phyloP scores from a whole-genome alignment of 2,888 invertebrate species.

The Oscheius sp. region DNA sequence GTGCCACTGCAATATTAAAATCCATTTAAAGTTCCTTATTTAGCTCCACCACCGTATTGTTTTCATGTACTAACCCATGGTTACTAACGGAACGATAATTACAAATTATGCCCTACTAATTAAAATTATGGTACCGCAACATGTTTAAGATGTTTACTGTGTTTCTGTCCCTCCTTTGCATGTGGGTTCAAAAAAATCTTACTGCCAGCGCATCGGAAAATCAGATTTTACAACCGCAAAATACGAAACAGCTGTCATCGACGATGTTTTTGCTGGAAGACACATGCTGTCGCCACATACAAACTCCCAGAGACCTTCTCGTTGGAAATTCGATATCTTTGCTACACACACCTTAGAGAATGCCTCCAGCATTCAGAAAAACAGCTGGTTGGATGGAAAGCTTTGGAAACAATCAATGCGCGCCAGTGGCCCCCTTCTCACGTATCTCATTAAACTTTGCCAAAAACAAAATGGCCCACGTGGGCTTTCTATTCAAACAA shows the following conservation, averaged over 20 bases:
- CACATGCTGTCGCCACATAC: slow-evolving; percentile 19
- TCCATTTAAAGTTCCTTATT: not conserved
- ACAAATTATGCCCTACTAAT: not conserved
- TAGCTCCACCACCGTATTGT: not conserved
- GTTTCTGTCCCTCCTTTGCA: not conserved
- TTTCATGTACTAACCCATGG: not conserved
- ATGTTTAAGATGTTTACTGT: not conserved
- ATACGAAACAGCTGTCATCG: slow-evolving; percentile 14
- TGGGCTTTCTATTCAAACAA: not conserved
- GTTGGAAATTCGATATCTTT: slow-evolving; percentile 1
- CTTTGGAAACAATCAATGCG: slow-evolving; percentile 31
- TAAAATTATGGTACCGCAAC: not conserved
- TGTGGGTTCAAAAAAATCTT: not conserved
- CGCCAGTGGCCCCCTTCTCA: slow-evolving; percentile 23
- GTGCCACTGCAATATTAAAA: slow-evolving; percentile 81
- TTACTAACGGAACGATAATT: not conserved
- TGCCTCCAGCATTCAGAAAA: slow-evolving; percentile 16
- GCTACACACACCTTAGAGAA: not conserved
- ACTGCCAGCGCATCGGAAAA: not conserved
- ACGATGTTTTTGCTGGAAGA: slow-evolving; percentile 18
- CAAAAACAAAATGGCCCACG: slow-evolving; percentile 4
- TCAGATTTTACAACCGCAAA: slow-evolving; percentile 28
- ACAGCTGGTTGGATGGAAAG: slow-evolving; percentile 19
- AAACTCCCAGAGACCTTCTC: slow-evolving; percentile 6
- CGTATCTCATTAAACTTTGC: slow-evolving; percentile 33